Conservation (phyloP, 2,797 vertebrate species). For the Hydrophis major region DNA sequence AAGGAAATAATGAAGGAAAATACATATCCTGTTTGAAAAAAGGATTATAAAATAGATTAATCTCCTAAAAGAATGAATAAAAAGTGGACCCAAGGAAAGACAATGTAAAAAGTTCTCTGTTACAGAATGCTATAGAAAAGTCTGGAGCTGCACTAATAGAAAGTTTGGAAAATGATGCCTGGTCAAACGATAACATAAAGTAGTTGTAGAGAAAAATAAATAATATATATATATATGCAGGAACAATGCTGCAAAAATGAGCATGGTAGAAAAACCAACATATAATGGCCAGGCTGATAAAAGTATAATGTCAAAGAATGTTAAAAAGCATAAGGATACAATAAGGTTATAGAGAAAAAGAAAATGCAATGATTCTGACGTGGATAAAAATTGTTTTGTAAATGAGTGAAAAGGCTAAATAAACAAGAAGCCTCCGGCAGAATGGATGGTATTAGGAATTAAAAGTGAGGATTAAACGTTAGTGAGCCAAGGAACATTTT, state of each 20-base stretch:
- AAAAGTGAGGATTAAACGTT: background rate
- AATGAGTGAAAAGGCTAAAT: background rate
- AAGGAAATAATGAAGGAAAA: background rate
- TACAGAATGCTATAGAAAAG: background rate
- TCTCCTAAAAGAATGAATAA: background rate
- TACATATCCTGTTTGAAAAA: background rate
- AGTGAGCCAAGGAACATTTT: background rate
- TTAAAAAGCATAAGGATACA: background rate
- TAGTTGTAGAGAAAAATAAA: background rate
- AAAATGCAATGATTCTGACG: background rate
- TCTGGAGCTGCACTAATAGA: background rate
- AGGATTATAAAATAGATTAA: background rate
- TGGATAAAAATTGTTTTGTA: background rate
- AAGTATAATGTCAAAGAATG: background rate
- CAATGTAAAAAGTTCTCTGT: background rate
- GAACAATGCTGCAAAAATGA: background rate
- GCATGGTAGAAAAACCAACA: background rate
- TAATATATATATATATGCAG: background rate
- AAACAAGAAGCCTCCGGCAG: background rate
- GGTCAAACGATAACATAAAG: background rate
- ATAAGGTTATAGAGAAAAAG: background rate
- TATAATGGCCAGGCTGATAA: background rate
- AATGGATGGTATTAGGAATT: background rate
- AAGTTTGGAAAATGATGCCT: background rate
- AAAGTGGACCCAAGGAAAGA: background rate